These are phyloP conservation scores for Euphonia xanthogaster DNA, from an alignment of 2,797 vertebrate genomes.

Conservation along the genomic window DNA sequence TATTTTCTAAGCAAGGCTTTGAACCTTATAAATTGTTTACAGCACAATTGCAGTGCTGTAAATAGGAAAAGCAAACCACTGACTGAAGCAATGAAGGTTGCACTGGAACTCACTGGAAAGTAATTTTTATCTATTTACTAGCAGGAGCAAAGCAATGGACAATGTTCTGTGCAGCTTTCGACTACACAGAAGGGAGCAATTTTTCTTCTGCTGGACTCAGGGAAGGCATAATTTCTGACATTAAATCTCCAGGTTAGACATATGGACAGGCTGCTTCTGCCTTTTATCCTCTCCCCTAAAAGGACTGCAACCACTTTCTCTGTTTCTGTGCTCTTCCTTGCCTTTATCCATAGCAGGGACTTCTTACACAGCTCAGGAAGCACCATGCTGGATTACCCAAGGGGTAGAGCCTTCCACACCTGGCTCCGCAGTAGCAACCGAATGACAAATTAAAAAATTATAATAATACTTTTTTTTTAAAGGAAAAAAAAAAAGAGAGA, in stretches of 20 bases:
- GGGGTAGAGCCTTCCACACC: not conserved
- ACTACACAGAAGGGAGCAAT: not conserved
- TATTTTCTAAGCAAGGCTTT: not conserved
- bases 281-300: not conserved
- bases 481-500: too few relatives aligned
- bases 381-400: not conserved
- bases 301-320: not conserved
- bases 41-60: not conserved
- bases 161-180: rapidly evolving
- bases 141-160: not conserved
- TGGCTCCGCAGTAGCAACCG: not conserved
- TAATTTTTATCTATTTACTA: not conserved
- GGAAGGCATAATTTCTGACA: not conserved
- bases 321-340: not conserved
- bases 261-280: not conserved
- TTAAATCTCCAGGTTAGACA: not conserved
- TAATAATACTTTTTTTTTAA: too few relatives aligned
- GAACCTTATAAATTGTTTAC: not conserved
- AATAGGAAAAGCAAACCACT: not conserved
- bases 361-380: not conserved
- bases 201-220: not conserved
- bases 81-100: not conserved
- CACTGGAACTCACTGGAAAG: not conserved
- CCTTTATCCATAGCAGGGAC: not conserved
- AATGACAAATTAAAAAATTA: not conserved